Evolutionary conservation across 2,888 invertebrate genomes (phyloP).

Genomic region (Linyphia triangularis): DNA sequence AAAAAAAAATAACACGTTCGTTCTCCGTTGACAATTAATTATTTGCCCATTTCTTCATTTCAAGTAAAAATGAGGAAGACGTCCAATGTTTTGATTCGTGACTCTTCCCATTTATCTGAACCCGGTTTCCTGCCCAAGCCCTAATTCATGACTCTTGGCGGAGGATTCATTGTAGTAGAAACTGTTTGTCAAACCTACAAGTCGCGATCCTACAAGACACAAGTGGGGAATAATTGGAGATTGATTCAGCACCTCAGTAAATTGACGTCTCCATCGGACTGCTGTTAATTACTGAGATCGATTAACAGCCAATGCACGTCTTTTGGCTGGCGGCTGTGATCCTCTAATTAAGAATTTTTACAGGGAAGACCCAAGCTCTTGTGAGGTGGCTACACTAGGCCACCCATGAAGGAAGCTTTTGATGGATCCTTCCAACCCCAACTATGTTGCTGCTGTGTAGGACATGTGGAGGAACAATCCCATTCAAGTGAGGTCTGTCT

Average conservation of each 20-base stretch:
- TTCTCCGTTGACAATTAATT: constrained; percentile 35
- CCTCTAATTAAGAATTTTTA: constrained; percentile 62
- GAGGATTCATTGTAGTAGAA: constrained; percentile 25
- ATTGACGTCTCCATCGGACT: constrained; percentile 47
- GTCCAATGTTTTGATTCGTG: constrained; percentile 38
- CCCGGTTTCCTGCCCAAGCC: not conserved
- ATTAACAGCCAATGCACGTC: constrained; percentile 44
- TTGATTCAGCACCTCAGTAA: constrained; percentile 44
- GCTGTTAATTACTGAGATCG: constrained; percentile 45
- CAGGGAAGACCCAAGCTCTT: constrained; percentile 35
- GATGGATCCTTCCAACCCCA: not conserved
- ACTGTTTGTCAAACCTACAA: constrained; percentile 40
- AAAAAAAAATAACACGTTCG: constrained; percentile 15
- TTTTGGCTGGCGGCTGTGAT: constrained; percentile 6
- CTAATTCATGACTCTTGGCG: constrained; percentile 4
- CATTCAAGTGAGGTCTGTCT: not conserved
- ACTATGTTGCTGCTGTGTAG: not conserved
- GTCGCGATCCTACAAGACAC: constrained; percentile 26
- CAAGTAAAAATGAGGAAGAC: constrained; percentile 31
- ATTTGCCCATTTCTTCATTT: constrained; percentile 44
- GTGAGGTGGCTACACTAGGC: constrained; percentile 27
- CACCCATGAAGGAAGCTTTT: constrained; percentile 28
- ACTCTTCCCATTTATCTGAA: constrained; percentile 29
- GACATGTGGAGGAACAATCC: not conserved
- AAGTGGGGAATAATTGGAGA: constrained; percentile 51